Percentiles rank a stretch among this genome's conserved stretches.
Evolutionary conservation across 2,888 invertebrate species (phyloP).

Genomic region (Camptogramma bilineatum): DNA sequence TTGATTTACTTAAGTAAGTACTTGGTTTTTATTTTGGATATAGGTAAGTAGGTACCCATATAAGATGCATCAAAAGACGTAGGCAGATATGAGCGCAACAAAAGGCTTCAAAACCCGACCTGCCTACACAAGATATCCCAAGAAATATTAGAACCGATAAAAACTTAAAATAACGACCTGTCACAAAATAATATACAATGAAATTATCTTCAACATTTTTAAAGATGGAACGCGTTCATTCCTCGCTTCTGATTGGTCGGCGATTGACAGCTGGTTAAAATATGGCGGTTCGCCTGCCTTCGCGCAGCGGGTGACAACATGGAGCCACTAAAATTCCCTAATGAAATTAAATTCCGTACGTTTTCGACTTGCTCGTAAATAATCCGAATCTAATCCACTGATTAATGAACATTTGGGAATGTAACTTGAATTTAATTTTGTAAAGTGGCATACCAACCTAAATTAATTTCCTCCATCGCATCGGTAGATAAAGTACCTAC

Average conservation of each 20-base stretch:
- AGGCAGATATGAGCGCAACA: constrained; percentile 30
- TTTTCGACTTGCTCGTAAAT: constrained; percentile 83
- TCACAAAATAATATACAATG: constrained; percentile 85
- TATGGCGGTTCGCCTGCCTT: constrained; percentile 71
- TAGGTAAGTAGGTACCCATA: too few species aligned
- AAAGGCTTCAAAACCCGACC: constrained; percentile 30
- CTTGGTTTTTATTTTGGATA: not conserved
- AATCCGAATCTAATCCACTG: constrained; percentile 82
- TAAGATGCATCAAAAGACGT: constrained; percentile 19
- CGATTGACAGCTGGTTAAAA: constrained; percentile 81
- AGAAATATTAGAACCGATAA: constrained; percentile 77
- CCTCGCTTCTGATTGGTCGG: constrained; percentile 71
- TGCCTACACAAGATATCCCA: constrained; percentile 53
- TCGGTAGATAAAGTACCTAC: constrained; percentile 17
- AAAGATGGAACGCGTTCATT: constrained; percentile 70
- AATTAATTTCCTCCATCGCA: constrained; percentile 10
- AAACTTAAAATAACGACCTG: constrained; percentile 84
- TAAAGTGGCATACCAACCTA: constrained; percentile 48
- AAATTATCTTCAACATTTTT: constrained; percentile 85
- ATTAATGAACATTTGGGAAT: constrained; percentile 75
- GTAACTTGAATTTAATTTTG: constrained; percentile 62
- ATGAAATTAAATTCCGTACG: constrained; percentile 85
- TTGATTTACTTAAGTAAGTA: too few species aligned
- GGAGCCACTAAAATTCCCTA: constrained; percentile 81
- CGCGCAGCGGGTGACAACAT: constrained; percentile 83